phyloP scores from a whole-genome alignment of 2,888 invertebrate species.

The Cheilosia impressa region DNA sequence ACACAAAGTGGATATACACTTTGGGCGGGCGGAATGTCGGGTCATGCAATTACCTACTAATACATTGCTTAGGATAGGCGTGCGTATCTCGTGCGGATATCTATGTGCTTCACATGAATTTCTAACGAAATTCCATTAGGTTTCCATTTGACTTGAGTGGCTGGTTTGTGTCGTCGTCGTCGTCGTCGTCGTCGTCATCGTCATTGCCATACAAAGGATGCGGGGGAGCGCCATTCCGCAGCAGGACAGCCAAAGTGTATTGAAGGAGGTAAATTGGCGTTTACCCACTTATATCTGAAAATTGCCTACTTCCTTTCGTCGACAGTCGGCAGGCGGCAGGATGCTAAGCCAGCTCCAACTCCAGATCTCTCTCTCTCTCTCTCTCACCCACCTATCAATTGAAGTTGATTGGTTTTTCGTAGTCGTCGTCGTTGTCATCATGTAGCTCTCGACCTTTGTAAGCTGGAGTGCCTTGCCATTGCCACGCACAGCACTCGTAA shows the following conservation, averaged over 20 bases:
- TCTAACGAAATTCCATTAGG: constrained; percentile 75
- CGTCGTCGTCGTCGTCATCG: constrained; percentile 9
- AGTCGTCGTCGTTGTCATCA: background rate
- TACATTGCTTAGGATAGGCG: constrained; percentile 73
- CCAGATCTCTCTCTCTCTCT: background rate
- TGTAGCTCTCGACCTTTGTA: constrained; percentile 46
- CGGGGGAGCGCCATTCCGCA: constrained; percentile 6
- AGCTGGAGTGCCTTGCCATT: constrained; percentile 9
- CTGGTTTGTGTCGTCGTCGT: constrained; percentile 52
- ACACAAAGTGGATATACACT: constrained; percentile 43
- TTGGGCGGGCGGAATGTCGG: constrained; percentile 63
- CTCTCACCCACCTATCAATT: constrained; percentile 71
- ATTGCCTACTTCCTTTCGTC: constrained; percentile 70
- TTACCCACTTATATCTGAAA: constrained; percentile 71
- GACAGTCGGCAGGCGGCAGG: constrained; percentile 42
- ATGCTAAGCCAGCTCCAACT: constrained; percentile 45
- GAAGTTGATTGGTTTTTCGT: constrained; percentile 73
- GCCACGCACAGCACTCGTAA: constrained; percentile 8
- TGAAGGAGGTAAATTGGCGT: constrained; percentile 74
- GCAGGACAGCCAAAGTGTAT: constrained; percentile 50
- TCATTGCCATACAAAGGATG: constrained; percentile 1
- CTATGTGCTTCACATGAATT: constrained; percentile 73
- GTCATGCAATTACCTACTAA: constrained; percentile 75
- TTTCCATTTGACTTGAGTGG: constrained; percentile 74
- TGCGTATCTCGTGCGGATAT: constrained; percentile 72